Evolutionary conservation across 2,888 invertebrate genomes (phyloP).

Genomic region (Pomacea canaliculata): DNA sequence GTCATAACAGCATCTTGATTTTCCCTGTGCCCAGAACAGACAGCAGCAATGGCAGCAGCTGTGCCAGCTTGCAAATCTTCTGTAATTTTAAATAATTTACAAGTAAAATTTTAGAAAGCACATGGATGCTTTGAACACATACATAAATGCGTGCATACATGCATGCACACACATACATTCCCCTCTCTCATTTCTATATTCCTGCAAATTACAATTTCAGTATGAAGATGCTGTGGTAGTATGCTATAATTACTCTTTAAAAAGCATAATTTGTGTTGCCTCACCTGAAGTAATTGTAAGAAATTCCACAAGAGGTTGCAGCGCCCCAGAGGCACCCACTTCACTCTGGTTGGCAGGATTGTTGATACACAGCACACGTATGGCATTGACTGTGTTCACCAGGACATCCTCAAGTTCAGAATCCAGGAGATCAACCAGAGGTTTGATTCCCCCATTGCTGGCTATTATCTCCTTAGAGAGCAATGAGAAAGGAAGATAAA

Average conservation of each 20-base stretch:
- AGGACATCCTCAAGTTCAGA: slow-evolving; percentile 68
- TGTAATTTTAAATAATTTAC: slow-evolving; percentile 30
- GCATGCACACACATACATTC: slow-evolving; percentile 13
- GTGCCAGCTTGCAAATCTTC: slow-evolving; percentile 67
- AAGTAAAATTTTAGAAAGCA: not conserved
- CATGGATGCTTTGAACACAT: not conserved
- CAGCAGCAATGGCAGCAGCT: slow-evolving; percentile 67
- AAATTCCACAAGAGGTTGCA: slow-evolving; percentile 67
- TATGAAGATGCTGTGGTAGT: no score
- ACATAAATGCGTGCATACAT: not conserved
- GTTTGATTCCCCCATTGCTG: slow-evolving; percentile 59
- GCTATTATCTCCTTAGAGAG: slow-evolving; percentile 56
- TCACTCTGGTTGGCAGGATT: slow-evolving; percentile 64
- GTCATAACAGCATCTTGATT: slow-evolving; percentile 63
- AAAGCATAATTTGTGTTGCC: no score
- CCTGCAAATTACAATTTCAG: no score
- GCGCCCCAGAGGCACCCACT: slow-evolving; percentile 59
- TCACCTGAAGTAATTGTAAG: slow-evolving; percentile 65
- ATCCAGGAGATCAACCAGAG: slow-evolving; percentile 63
- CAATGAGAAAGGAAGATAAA: not conserved
- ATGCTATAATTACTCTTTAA: no score
- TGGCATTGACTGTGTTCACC: slow-evolving; percentile 68
- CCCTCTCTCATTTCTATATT: not conserved
- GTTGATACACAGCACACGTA: slow-evolving; percentile 65
- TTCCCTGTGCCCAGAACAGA: slow-evolving; percentile 52